phyloP scores from a whole-genome alignment of 2,797 vertebrate genomes.

The Neostethus bicornis region DNA sequence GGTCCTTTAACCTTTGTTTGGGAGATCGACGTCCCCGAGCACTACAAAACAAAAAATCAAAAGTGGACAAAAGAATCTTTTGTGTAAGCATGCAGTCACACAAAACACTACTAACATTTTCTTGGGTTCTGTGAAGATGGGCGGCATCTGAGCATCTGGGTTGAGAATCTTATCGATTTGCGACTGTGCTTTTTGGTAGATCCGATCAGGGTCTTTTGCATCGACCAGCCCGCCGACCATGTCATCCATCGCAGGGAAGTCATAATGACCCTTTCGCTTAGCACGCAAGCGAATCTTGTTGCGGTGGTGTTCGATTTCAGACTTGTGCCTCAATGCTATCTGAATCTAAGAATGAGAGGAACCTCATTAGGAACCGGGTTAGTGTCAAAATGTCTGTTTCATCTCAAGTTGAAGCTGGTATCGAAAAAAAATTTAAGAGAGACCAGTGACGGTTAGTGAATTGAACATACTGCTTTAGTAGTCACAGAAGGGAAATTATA shows the following conservation, averaged over 20 bases:
- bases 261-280: constrained; percentile 97
- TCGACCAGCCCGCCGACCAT: constrained; percentile 79
- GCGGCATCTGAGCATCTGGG: constrained; percentile 84
- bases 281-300: constrained; percentile 97
- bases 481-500: no score
- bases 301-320: constrained; percentile 97
- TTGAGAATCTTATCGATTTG: constrained; percentile 98
- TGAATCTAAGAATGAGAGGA: constrained; percentile 83
- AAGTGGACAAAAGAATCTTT: no score
- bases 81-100: not conserved
- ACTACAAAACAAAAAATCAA: constrained; percentile 73
- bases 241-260: constrained; percentile 95
- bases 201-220: constrained; percentile 87
- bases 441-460: no score
- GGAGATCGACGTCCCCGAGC: constrained; percentile 90
- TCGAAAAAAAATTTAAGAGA: no score
- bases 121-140: constrained; percentile 90
- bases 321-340: constrained; percentile 94
- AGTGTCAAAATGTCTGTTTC: no score
- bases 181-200: constrained; percentile 94
- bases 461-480: no score
- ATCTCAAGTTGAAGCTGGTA: no score
- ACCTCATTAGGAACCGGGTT: not conserved
- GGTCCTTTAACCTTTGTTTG: constrained; percentile 88
- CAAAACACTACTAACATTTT: constrained; percentile 83